Evolutionary conservation across 2,113 vertebrate genomes (phyloP).

Genomic region (Thomomys bottae): DNA sequence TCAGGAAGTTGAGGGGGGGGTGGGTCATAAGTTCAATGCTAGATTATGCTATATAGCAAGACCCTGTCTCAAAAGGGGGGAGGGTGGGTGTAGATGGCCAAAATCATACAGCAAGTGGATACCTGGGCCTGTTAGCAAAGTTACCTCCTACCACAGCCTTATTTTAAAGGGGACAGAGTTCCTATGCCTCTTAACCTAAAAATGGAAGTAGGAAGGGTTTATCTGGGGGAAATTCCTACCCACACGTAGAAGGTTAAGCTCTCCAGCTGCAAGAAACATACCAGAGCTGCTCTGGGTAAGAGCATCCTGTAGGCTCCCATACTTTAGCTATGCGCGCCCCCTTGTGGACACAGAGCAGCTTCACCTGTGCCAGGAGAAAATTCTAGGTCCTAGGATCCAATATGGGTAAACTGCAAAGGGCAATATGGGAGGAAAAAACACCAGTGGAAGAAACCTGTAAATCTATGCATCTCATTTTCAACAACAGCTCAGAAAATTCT

Average conservation of each 20-base stretch:
- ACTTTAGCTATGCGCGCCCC: background rate
- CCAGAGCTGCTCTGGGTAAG: background rate
- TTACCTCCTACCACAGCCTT: background rate
- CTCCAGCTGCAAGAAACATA: background rate
- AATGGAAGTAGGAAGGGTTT: background rate
- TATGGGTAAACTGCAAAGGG: background rate
- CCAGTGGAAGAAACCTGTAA: background rate
- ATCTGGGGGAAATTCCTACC: background rate
- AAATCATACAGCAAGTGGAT: too few relatives aligned
- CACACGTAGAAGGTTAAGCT: background rate
- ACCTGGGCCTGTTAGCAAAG: background rate
- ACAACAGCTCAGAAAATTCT: background rate
- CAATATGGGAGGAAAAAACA: background rate
- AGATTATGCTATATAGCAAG: background rate
- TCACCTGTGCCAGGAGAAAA: too few relatives aligned
- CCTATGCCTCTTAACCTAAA: background rate
- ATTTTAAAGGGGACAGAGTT: background rate
- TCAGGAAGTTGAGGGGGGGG: background rate
- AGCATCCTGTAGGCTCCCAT: background rate
- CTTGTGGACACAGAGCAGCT: conserved; percentile 26
- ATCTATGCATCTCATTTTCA: background rate
- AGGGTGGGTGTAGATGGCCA: too few relatives aligned
- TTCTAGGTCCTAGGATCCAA: too few relatives aligned
- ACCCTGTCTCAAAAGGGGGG: background rate
- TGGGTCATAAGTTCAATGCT: background rate